Base-by-base conservation (phyloP, 30 jellyfish, hydroid and myxozoan genomes). In the Pelagia noctiluca region DNA sequence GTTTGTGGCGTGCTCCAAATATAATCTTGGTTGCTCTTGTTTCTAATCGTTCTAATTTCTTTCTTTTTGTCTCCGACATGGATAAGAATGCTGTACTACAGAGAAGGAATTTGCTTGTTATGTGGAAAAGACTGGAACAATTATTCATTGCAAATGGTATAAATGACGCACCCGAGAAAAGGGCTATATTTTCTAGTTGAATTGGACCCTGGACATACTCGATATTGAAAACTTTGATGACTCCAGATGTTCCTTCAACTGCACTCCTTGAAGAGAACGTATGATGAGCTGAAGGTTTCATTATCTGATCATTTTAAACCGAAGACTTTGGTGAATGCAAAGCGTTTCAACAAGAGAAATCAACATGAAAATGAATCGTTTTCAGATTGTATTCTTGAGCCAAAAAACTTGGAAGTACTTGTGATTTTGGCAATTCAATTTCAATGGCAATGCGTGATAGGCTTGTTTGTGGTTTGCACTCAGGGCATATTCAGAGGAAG, bases 81-180 rank as follows among this genome's bases (percentile, higher is more conserved):
- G n/a, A n/a, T n/a, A n/a, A n/a, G n/a, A n/a, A n/a, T 36, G 46
- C 47, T 70, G 70, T 70, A 67, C 37, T 35, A 67, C 49, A 67
- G 46, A 70, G 70, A 67, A 70, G 83, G 83, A 70, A 65, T 70
- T 65, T 65, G 83, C 83, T 36, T 70, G 83, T 42, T 48, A 21
- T 75, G 86, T 54, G 74, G 86, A n/a, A 75, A 75, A 49, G 86
- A 29, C 86, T 75, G 78, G 86, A 75, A 53, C 75, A 75, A 35
- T 77, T 77, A 54, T 75, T 77, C 66, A 62, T 38, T 53, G 70
- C 89, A 8, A 77, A 77, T 1, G 68, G 33, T 35, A 77, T 77
- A 54, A 35, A 81, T 3, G 80, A 77, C 35, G 89, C 73, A 49
- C 54, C n/a, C n/a, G n/a, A n/a, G n/a, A n/a, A n/a, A n/a, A n/a